Evolutionary conservation across 2,888 invertebrate genomes (phyloP).

Genomic region (Neoscelio sp.): DNA sequence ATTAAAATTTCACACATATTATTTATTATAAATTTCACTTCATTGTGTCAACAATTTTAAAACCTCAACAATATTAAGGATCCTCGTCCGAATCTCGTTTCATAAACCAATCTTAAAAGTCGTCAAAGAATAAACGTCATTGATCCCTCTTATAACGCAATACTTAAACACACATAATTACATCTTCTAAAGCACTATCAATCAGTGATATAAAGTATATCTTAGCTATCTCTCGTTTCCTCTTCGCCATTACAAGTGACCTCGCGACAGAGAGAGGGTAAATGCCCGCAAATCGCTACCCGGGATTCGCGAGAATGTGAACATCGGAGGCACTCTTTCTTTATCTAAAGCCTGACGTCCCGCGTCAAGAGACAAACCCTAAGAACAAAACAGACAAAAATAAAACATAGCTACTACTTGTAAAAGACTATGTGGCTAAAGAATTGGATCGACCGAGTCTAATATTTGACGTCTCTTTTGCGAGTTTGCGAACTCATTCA

Average conservation of each 20-base stretch:
- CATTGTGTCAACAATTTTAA: constrained; percentile 11
- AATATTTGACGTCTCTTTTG: constrained; percentile 69
- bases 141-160: constrained; percentile 30
- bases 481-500: constrained; percentile 71
- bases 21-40: constrained; percentile 8
- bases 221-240: constrained; percentile 63
- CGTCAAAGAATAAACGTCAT: background rate
- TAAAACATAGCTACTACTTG: constrained; percentile 74
- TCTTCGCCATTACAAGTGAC: constrained; percentile 59
- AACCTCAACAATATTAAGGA: constrained; percentile 13
- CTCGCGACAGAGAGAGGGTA: constrained; percentile 68
- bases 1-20: constrained; percentile 18
- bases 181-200: constrained; percentile 23
- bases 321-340: constrained; percentile 79
- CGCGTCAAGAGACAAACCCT: constrained; percentile 77
- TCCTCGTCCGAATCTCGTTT: background rate
- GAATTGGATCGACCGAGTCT: constrained; percentile 55
- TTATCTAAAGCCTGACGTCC: constrained; percentile 79
- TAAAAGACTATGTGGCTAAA: constrained; percentile 73
- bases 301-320: constrained; percentile 70
- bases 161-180: constrained; percentile 50
- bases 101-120: constrained; percentile 1
- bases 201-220: constrained; percentile 17
- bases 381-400: constrained; percentile 70
- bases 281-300: constrained; percentile 48